Evolutionary conservation across 2,888 invertebrate species (phyloP), one percentile per base, ranked within the genome.

Genomic region (Oligia strigilis): DNA sequence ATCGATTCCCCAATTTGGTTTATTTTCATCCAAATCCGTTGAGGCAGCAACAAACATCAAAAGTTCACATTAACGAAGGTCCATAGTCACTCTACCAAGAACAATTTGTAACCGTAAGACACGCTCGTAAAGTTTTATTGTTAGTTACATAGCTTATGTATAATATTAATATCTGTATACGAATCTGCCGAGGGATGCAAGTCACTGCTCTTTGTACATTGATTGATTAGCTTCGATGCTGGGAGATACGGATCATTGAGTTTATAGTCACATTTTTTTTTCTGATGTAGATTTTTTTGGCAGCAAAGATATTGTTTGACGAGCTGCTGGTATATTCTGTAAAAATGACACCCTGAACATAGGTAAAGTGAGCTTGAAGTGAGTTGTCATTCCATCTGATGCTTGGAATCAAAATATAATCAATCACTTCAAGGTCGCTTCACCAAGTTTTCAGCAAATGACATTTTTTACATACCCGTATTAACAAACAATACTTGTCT

Each of bases 41-140:
- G 29, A 62, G 62, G 6, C 62, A n/a, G 62, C 17, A 17, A 0
- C 2, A 62, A 13, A 17, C 8, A 9, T 29, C 19, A 36, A 65
- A 19, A 65, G 4, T 36, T 36, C 19, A 17, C 29, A 64, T 64
- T 36, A 19, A 65, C 19, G 19, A 19, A 9, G 19, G 43, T 43
- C 23, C 66, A 76, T 74, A 58, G 89, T 9, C 80, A 84, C 88
- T 85, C 70, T 72, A 79, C 67, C n/a, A 36, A 36, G 75, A 83
- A 85, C 90, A 90, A 92, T 92, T 92, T 91, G 92, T 91, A 87
- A 87, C 87, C 60, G 72, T 71, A 72, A 82, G 79, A 82, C 78
- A 80, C 87, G 87, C 87, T 91, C 92, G 86, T 92, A 92, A 92
- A 92, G 52, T 90, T 92, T 92, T 91, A 92, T 91, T 87, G 90